Conservation (phyloP, 2,113 vertebrate species). For the Arenaria interpres region DNA sequence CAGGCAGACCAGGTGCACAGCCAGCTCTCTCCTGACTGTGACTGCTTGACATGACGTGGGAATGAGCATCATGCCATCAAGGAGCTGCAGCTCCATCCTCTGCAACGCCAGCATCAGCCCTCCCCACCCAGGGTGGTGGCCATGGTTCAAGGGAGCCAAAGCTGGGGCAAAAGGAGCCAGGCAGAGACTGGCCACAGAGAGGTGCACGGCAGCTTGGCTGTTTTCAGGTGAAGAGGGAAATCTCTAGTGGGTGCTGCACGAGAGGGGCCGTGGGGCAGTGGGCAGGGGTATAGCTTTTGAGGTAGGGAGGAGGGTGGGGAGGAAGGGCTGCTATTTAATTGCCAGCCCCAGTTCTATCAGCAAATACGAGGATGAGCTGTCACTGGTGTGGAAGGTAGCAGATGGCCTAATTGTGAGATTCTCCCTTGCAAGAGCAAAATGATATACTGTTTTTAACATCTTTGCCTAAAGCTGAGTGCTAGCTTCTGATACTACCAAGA, state of each 20-base stretch:
- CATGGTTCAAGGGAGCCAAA: not conserved
- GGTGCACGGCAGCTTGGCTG: accelerated
- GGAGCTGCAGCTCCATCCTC: not conserved
- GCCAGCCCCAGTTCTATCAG: conserved; percentile 9
- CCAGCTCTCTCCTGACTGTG: not conserved
- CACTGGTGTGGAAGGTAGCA: conserved; percentile 41
- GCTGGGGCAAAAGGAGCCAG: not conserved
- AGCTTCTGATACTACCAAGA: conserved; percentile 26
- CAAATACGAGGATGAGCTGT: not conserved
- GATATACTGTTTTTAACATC: conserved; percentile 42
- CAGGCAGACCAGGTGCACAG: not conserved
- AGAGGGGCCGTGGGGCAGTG: not conserved
- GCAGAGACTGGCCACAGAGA: not conserved
- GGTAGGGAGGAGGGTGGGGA: not conserved
- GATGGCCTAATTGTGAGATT: conserved; percentile 60
- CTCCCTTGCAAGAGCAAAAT: conserved; percentile 44
- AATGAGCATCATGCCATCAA: not conserved
- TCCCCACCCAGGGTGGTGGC: too few relatives aligned
- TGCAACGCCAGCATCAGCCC: not conserved
- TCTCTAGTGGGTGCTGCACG: accelerated
- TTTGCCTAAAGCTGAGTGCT: conserved; percentile 10
- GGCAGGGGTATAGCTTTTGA: not conserved
- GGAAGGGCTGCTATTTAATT: not conserved
- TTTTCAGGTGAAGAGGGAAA: not conserved
- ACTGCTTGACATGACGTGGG: not conserved